Conservation (phyloP, 2,113 vertebrate species). For the Dasyurus viverrinus region DNA sequence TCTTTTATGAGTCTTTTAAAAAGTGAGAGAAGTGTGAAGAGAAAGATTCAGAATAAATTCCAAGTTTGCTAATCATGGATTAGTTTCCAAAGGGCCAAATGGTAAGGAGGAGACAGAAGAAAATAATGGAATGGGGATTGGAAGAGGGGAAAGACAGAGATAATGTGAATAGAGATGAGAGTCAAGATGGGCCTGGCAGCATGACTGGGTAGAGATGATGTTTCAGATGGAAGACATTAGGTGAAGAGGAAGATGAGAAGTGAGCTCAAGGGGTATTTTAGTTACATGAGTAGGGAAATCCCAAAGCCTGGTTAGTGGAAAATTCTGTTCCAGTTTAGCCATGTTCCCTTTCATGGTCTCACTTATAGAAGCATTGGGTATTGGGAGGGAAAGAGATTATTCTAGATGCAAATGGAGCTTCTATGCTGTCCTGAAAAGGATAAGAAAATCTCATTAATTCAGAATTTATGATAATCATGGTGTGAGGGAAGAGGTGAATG, state of each 20-base stretch:
- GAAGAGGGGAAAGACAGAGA: background rate
- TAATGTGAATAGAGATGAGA: background rate
- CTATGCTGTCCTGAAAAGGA: background rate
- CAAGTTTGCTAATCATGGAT: background rate
- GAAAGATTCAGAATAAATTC: background rate
- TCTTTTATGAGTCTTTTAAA: background rate
- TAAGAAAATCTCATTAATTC: conserved; percentile 5
- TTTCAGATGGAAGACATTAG: background rate
- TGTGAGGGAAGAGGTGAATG: background rate
- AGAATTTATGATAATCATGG: background rate
- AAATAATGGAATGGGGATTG: background rate
- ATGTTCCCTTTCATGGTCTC: background rate
- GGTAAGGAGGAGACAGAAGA: background rate
- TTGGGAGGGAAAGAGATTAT: background rate
- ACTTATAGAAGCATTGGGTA: background rate
- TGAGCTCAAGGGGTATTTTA: background rate
- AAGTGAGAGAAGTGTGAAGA: background rate
- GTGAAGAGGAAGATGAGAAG: background rate
- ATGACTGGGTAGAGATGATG: background rate
- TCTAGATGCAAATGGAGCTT: background rate
- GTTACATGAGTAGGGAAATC: background rate
- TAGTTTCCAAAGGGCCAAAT: background rate
- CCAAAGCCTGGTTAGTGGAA: background rate
- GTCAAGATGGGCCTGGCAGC: background rate
- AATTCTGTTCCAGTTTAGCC: background rate